A percentile compares a stretch with the other conserved stretches of the same genome.
These are phyloP conservation scores for Aleiodes testaceus DNA, from an alignment of 2,888 invertebrate genomes.

Conservation along the genomic window DNA sequence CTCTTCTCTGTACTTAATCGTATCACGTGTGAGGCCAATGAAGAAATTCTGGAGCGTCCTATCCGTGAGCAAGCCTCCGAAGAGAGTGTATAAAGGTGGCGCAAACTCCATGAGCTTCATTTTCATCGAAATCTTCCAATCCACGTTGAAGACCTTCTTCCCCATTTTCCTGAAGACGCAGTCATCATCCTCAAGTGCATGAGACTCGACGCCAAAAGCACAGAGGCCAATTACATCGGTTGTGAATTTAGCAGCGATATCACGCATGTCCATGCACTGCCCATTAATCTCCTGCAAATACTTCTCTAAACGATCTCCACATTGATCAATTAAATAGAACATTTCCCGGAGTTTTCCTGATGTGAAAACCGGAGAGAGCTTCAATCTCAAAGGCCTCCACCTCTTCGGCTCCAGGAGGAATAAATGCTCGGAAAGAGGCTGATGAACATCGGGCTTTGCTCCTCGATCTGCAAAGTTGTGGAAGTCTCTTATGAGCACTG, in stretches of 20 bases:
- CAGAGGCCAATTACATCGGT: constrained; percentile 73
- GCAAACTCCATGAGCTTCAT: constrained; percentile 30
- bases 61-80: constrained; percentile 52
- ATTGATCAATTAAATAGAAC: constrained; percentile 71
- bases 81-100: constrained; percentile 53
- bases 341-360: constrained; percentile 74
- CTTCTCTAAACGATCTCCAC: constrained; percentile 60
- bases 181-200: constrained; percentile 66
- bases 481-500: constrained; percentile 50
- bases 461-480: constrained; percentile 46
- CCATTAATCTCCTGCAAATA: constrained; percentile 21
- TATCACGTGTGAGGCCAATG: constrained; percentile 60
- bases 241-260: constrained; percentile 70
- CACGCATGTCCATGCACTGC: constrained; percentile 57
- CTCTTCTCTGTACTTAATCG: constrained; percentile 67
- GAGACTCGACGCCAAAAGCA: constrained; percentile 72
- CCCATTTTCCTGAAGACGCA: constrained; percentile 70
- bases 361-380: constrained; percentile 73
- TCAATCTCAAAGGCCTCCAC: constrained; percentile 72
- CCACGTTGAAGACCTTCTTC: constrained; percentile 56
- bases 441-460: constrained; percentile 48
- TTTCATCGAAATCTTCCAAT: constrained; percentile 29
- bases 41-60: constrained; percentile 63
- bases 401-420: constrained; percentile 66
- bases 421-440: constrained; percentile 66